These are phyloP conservation scores for Phrynocephalus guinanensis DNA, from an alignment of 2,797 vertebrate genomes.

Conservation along the genomic window DNA sequence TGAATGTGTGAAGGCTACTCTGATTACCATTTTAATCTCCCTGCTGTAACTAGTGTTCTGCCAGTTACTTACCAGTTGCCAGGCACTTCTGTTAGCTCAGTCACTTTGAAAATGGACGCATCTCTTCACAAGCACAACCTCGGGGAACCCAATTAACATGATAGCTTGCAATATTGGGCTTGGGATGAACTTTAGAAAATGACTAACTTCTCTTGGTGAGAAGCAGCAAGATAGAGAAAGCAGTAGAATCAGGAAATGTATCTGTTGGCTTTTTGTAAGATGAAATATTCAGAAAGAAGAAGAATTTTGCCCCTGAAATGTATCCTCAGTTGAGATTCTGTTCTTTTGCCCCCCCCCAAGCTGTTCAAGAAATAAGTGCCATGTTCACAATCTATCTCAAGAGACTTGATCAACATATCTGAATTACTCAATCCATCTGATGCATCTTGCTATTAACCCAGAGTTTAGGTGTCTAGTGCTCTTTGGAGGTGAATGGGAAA, in stretches of 20 bases:
- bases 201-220: conserved; percentile 46
- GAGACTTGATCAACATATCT: neutral
- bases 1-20: conserved; percentile 63
- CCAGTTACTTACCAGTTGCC: conserved; percentile 64
- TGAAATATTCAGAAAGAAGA: conserved; percentile 23
- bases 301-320: conserved; percentile 33
- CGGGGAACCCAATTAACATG: conserved; percentile 46
- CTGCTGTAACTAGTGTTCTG: conserved; percentile 62
- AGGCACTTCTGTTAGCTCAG: conserved; percentile 66
- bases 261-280: conserved; percentile 34
- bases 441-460: conserved; percentile 1
- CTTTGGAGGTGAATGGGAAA: neutral
- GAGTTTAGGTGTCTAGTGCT: neutral
- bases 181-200: conserved; percentile 37
- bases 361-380: neutral
- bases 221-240: conserved; percentile 46
- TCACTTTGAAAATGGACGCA: conserved; percentile 72
- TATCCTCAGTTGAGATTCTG: conserved; percentile 34
- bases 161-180: conserved; percentile 58
- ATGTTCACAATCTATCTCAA: neutral
- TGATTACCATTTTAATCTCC: conserved; percentile 71
- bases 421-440: neutral
- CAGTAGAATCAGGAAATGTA: conserved; percentile 31
- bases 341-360: neutral
- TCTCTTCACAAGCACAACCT: conserved; percentile 66